These are phyloP conservation scores for Homarus americanus DNA, from an alignment of 1,140 invertebrate species.

Conservation along the genomic window DNA sequence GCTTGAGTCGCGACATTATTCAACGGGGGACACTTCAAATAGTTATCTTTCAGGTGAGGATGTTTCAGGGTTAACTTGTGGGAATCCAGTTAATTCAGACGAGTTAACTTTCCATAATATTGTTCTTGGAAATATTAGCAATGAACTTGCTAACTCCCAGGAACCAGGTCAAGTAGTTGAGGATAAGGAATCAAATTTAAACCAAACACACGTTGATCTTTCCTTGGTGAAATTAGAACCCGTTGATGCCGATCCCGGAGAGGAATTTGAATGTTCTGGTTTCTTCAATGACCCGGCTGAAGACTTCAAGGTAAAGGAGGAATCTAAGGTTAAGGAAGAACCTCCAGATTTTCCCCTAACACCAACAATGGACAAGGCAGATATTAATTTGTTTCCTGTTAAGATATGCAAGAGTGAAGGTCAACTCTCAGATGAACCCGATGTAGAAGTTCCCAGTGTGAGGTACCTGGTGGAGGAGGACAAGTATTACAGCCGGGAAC, in stretches of 20 bases:
- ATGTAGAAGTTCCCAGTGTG: slow-evolving; percentile 11
- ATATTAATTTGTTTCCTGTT: slow-evolving; percentile 25
- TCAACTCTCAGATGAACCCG: neutral
- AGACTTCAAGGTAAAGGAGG: slow-evolving; percentile 53
- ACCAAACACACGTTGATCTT: slow-evolving; percentile 30
- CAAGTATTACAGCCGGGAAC: slow-evolving; percentile 48
- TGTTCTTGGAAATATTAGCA: slow-evolving; percentile 47
- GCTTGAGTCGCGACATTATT: slow-evolving; percentile 65
- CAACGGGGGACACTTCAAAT: slow-evolving; percentile 40
- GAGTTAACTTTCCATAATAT: slow-evolving; percentile 25
- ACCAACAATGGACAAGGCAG: neutral
- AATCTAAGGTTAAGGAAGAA: slow-evolving; percentile 53
- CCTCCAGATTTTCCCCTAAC: slow-evolving; percentile 1
- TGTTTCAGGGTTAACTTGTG: slow-evolving; percentile 33
- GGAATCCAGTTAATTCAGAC: slow-evolving; percentile 8
- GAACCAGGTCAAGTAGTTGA: slow-evolving; percentile 5
- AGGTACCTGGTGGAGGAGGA: slow-evolving; percentile 48
- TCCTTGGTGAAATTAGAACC: slow-evolving; percentile 59
- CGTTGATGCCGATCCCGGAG: slow-evolving; percentile 38
- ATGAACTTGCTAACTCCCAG: slow-evolving; percentile 27
- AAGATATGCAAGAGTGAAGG: slow-evolving; percentile 58
- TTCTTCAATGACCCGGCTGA: slow-evolving; percentile 53
- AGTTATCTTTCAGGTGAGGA: slow-evolving; percentile 65
- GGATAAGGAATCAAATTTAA: slow-evolving; percentile 1
- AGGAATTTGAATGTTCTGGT: slow-evolving; percentile 36